phyloP scores from a whole-genome alignment of 2,888 invertebrate species.

The Chorisops tibialis region DNA sequence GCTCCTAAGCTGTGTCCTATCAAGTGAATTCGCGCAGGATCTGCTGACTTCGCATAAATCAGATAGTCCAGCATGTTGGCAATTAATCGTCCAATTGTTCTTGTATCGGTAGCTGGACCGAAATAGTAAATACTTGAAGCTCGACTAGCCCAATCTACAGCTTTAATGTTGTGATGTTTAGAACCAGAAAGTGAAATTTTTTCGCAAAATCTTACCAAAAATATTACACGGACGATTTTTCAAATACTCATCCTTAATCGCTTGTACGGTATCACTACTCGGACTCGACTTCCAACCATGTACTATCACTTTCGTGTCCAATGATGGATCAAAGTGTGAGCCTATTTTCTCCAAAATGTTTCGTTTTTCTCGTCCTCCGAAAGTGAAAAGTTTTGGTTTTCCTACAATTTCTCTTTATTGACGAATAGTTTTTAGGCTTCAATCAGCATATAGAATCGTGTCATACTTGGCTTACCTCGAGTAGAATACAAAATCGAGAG shows the following conservation, averaged over 20 bases:
- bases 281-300: conserved; percentile 51
- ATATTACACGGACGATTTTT: conserved; percentile 45
- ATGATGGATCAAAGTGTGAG: conserved; percentile 44
- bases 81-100: conserved; percentile 47
- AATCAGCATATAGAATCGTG: neutral
- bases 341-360: conserved; percentile 48
- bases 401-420: neutral
- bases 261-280: conserved; percentile 48
- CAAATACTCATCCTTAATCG: conserved; percentile 48
- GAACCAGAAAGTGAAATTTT: too few species aligned
- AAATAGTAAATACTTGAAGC: conserved; percentile 49
- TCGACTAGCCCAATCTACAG: conserved; percentile 50
- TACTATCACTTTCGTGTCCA: conserved; percentile 50
- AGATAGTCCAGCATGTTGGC: conserved; percentile 39
- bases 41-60: conserved; percentile 17
- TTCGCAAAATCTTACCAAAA: conserved; percentile 40
- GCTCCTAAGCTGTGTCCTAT: conserved; percentile 54
- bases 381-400: conserved; percentile 12
- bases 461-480: conserved; percentile 38
- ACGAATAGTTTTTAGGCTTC: neutral
- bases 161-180: conserved; percentile 30
- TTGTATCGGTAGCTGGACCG: conserved; percentile 47
- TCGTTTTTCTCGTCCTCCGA: conserved; percentile 40
- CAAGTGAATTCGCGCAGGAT: conserved; percentile 43
- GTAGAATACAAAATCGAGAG: conserved; percentile 45